Evolutionary conservation across 2,113 vertebrate species (phyloP), one percentile per base, ranked within the genome.

Genomic region (Rhodinocichla rosea): DNA sequence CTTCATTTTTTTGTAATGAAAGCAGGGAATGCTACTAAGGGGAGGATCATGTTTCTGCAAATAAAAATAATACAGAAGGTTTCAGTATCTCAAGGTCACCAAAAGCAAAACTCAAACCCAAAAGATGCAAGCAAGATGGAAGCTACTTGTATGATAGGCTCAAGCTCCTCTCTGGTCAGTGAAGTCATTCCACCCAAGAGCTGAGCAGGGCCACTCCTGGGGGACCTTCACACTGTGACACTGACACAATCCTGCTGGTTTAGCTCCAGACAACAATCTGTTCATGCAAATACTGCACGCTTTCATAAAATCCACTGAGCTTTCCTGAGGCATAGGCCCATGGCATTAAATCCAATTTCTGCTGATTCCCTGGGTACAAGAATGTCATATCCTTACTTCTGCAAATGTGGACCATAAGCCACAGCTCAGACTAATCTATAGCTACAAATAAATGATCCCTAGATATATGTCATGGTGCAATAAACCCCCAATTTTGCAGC

Each of bases 1-100:
- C 98, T 99, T 99, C 98, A 99, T 99, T 97, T 99, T 99, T 97
- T 99, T 99, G 91, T 99, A 99, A 97, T 99, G 99, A 59, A 99
- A 98, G 95, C 99, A 99, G 60, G 99, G 99, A 98, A 99, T 99
- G 98, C 99, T 99, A 97, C 98, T 99, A 93, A 99, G 98, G 71
- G 99, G 99, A 97, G 99, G 99, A 97, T 99, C 99, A 23, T 99
- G 99, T 99, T 99, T 99, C 99, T 99, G 97, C 47, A 96, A 96
- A 88, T 30, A 95, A 8, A 96, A 90, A 86, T 15, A 69, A 81
- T 9, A 90, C 68, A 91, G 37, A 52, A 78, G 21, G 63, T 39
- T 42, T 91, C 69, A 84, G 52, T n/a, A 74, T 18, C 42, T 86
- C 16, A 50, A 80, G 47, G 22, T 69, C 13, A 77, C 37, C 30